A percentile compares a stretch with the other conserved stretches of the same genome.
Conservation (phyloP, 2,888 invertebrate genomes). For the Beris morrisii region DNA sequence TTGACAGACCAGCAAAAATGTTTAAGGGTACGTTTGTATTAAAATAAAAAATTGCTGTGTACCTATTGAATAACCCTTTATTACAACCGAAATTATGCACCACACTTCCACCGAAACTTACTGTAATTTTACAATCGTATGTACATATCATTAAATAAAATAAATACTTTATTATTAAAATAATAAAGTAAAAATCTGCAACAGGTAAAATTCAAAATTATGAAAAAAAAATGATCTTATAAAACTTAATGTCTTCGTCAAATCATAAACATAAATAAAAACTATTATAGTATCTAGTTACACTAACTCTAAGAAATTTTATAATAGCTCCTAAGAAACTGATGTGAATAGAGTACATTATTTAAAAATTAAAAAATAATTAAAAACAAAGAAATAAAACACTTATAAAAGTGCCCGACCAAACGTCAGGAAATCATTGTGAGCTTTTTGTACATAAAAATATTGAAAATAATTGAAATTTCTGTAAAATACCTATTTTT, state of each 20-base stretch:
- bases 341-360: constrained; percentile 3
- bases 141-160: too few species aligned
- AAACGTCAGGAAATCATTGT: constrained; percentile 27
- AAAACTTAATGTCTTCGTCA: constrained; percentile 5
- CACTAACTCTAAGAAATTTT: constrained; percentile 13
- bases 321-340: background rate
- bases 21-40: too few species aligned
- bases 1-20: too few species aligned
- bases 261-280: background rate
- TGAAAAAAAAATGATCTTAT: background rate
- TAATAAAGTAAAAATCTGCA: background rate
- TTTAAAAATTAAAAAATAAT: constrained; percentile 3
- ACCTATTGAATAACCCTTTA: too few species aligned
- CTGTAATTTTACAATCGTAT: too few species aligned
- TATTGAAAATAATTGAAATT: background rate
- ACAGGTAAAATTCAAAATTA: background rate
- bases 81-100: too few species aligned
- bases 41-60: too few species aligned
- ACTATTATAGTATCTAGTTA: constrained; percentile 3
- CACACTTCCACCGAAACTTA: too few species aligned
- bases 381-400: constrained; percentile 5
- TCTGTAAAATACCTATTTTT: constrained; percentile 14
- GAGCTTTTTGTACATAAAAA: constrained; percentile 26
- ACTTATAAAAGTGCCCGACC: constrained; percentile 29
- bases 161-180: background rate